Base-by-base conservation (phyloP, 2,113 vertebrate species). In the Maccullochella peelii region DNA sequence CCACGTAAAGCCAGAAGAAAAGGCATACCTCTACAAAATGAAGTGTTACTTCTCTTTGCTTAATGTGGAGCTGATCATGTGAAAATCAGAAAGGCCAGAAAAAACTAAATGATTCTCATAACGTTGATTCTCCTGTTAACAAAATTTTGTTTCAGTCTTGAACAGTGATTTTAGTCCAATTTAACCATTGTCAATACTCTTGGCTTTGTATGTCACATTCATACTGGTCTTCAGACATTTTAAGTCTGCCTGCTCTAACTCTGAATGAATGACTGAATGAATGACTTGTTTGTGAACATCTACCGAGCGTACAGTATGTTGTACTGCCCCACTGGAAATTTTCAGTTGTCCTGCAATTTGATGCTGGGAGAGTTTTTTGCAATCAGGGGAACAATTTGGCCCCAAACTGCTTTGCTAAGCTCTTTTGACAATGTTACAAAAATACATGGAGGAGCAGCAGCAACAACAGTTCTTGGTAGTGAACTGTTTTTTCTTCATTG, bases 301-400 rank as follows among this genome's bases (percentile, higher is more conserved):
- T 8, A 30, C 40, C 5, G 57, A 9, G 42, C 5, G 18, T 40
- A n/a, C n/a, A n/a, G n/a, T n/a, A 6, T 73, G 50, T 25, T 25
- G 54, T 2, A 9, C 12, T n/a, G 20, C 1, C 58, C 21, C 23
- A 10, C 27, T 38, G 44, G 30, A 52, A 38, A 40, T 68, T 44
- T 67, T 67, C 69, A 47, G 9, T 80, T 73, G 38, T 66, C 70
- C 79, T 57, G 59, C 52, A 57, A 21, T 73, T 73, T 66, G 20
- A 27, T 20, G 7, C 52, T 42, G 33, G 18, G 11, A 50, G 16
- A 52, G 62, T 61, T 82, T 73, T 50, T 62, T 30, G 42, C 63
- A 40, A 52, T 61, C 21, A 69, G 11, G 23, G 49, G 69, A 79
- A 74, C 55, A 57, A 71, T 76, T 40, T 40, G 12, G 8, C 55